These are phyloP conservation scores for Kryphioiulus occultus DNA, from an alignment of 2,888 invertebrate genomes.

Conservation along the genomic window DNA sequence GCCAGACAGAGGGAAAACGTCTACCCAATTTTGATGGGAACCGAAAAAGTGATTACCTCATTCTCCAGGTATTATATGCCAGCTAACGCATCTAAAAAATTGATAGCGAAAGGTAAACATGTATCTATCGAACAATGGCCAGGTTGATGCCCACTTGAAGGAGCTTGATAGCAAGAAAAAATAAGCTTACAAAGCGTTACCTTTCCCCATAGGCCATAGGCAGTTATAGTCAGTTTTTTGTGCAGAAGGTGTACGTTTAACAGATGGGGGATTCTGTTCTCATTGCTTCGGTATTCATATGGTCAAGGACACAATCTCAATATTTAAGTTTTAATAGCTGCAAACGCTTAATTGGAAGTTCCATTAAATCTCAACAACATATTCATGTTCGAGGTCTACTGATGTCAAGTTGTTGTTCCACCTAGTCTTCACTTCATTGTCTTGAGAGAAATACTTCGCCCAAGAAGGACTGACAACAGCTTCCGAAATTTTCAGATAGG, in stretches of 20 bases:
- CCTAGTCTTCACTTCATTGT: too few relatives aligned
- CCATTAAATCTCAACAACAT: too few relatives aligned
- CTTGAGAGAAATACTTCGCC: too few relatives aligned
- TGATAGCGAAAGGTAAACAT: conserved; percentile 5
- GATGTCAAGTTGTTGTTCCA: too few relatives aligned
- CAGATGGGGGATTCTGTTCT: neutral
- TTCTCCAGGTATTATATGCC: neutral
- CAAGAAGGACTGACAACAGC: too few relatives aligned
- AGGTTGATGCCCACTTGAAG: conserved; percentile 5
- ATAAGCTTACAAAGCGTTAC: neutral
- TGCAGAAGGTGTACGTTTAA: neutral
- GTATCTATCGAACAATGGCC: neutral
- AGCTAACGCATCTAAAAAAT: neutral
- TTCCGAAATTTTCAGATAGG: too few relatives aligned
- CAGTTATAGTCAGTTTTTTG: neutral
- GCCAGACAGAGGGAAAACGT: neutral
- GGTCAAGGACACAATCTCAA: neutral
- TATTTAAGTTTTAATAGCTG: too few relatives aligned
- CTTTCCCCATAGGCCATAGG: neutral
- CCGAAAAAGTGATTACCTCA: neutral
- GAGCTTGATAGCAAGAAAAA: neutral
- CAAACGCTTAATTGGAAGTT: too few relatives aligned
- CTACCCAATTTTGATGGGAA: neutral
- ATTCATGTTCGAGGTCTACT: too few relatives aligned
- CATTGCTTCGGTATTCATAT: neutral